A percentile compares a stretch with the other conserved stretches of the same genome.
phyloP scores from a whole-genome alignment of 2,888 invertebrate species.

The Syrphus vitripennis region DNA sequence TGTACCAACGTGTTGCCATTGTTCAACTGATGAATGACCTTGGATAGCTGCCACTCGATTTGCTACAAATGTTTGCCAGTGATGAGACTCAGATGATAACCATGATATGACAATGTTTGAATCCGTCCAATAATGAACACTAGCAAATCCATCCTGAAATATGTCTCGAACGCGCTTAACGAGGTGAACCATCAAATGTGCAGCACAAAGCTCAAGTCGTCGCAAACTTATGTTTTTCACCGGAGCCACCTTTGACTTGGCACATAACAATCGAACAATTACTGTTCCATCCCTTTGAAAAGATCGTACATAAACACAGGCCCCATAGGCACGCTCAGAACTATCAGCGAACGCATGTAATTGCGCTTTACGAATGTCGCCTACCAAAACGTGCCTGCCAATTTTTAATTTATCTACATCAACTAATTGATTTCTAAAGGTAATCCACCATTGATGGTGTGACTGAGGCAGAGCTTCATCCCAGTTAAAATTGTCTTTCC shows the following conservation, averaged over 20 bases:
- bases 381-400: background rate
- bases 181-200: constrained; percentile 36
- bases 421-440: constrained; percentile 29
- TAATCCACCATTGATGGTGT: constrained; percentile 23
- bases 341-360: constrained; percentile 46
- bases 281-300: background rate
- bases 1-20: constrained; percentile 46
- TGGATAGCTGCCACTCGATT: constrained; percentile 51
- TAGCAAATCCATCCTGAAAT: background rate
- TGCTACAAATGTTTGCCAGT: constrained; percentile 52
- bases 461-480: background rate
- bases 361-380: background rate
- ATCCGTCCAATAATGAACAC: constrained; percentile 51
- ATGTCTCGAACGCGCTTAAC: background rate
- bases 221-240: background rate
- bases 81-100: constrained; percentile 33
- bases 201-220: background rate
- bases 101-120: constrained; percentile 43
- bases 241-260: background rate
- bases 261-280: background rate
- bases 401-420: constrained; percentile 26
- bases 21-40: constrained; percentile 1
- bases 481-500: background rate
- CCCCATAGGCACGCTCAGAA: constrained; percentile 34
- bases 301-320: constrained; percentile 32